Percentiles rank a stretch among this genome's conserved stretches.
Conservation (phyloP, 2,113 vertebrate genomes). For the Rhabdomys dilectus region DNA sequence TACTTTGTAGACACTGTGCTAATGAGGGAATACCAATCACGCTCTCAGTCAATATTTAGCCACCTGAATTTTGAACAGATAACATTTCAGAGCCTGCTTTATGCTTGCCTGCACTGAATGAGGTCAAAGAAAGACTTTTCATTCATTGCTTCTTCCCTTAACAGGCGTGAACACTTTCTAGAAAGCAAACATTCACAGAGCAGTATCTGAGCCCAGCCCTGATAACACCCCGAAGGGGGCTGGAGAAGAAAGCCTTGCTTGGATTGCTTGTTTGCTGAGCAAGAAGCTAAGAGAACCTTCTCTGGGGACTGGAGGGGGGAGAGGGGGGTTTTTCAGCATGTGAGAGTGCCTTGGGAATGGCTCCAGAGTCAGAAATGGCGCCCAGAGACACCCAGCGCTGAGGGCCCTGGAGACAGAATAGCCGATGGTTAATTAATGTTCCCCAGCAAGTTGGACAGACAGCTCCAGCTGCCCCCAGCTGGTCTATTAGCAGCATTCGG, state of each 20-base stretch:
- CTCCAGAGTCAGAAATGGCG: background rate
- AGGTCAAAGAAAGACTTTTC: background rate
- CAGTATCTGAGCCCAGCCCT: background rate
- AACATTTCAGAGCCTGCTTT: conserved; percentile 37
- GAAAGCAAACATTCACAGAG: background rate
- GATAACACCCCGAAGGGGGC: background rate
- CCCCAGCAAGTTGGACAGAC: background rate
- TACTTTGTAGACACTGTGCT: background rate
- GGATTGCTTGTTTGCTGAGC: background rate
- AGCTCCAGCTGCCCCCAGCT: background rate
- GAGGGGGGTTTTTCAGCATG: background rate
- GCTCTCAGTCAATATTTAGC: conserved; percentile 57
- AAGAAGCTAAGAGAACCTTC: background rate
- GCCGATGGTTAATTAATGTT: conserved; percentile 60
- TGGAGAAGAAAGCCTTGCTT: background rate
- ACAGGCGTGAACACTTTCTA: background rate
- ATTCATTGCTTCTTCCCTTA: background rate
- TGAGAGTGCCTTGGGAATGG: background rate
- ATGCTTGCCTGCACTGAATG: background rate
- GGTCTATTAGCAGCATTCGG: background rate
- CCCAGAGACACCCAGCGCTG: background rate
- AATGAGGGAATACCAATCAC: background rate
- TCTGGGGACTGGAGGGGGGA: background rate
- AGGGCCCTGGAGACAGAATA: conserved; percentile 32
- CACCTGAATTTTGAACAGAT: conserved; percentile 46